Evolutionary conservation across 2,113 vertebrate genomes (phyloP).

Genomic region (Cygnus buccinator): DNA sequence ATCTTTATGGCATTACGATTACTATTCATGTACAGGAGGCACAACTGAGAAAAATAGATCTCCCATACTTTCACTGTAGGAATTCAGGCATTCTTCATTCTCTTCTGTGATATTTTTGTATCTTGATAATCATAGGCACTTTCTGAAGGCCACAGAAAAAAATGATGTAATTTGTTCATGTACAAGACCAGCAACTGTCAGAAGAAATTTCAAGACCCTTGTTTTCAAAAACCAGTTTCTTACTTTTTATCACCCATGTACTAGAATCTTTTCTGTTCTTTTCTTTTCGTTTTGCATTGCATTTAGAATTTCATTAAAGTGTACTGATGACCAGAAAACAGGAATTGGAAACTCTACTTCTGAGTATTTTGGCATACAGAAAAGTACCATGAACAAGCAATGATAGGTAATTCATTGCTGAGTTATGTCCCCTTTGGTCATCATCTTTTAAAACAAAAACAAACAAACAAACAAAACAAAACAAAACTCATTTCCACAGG

Average conservation of each 20-base stretch:
- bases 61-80: not conserved
- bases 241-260: not conserved
- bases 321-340: not conserved
- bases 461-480: not conserved
- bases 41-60: rapidly evolving
- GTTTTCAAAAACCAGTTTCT: not conserved
- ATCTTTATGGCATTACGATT: not conserved
- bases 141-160: not conserved
- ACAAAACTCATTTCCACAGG: not conserved
- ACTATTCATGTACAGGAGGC: not conserved
- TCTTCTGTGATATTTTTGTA: not conserved
- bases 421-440: not conserved
- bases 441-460: not conserved
- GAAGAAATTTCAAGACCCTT: not conserved
- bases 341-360: not conserved
- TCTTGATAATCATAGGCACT: not conserved
- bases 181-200: not conserved
- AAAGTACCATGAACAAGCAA: not conserved
- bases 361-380: not conserved
- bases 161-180: not conserved
- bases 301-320: not conserved
- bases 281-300: not conserved
- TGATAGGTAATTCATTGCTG: not conserved
- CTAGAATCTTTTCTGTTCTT: not conserved
- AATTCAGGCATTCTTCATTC: not conserved